phyloP scores from a whole-genome alignment of 2,797 vertebrate species.

The Paedocypris micromegethes region DNA sequence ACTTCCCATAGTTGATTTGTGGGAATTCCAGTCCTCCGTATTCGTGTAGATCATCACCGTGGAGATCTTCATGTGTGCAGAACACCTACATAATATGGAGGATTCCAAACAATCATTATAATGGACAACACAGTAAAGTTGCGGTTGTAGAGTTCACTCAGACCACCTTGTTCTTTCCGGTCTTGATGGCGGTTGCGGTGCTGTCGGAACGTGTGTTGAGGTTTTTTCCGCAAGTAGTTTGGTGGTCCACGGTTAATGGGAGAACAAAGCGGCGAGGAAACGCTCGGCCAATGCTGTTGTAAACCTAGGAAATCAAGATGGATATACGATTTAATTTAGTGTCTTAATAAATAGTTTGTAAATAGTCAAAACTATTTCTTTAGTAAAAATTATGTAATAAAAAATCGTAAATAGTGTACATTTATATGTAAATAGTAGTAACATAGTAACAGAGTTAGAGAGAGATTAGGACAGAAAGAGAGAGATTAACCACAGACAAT shows the following conservation, averaged over 20 bases:
- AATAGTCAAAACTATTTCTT: no score
- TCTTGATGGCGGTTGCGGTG: constrained; percentile 69
- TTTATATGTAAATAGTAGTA: neutral
- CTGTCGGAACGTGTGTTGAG: constrained; percentile 63
- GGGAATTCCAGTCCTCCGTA: constrained; percentile 86
- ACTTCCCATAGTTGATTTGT: constrained; percentile 79
- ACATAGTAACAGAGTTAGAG: no score
- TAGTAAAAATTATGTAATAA: no score
- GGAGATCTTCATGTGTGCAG: constrained; percentile 79
- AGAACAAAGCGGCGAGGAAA: constrained; percentile 85
- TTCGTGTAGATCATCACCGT: constrained; percentile 69
- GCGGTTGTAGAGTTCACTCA: neutral
- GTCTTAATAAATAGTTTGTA: no score
- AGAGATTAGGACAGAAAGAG: no score
- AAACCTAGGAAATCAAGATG: constrained; percentile 58
- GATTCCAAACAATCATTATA: no score
- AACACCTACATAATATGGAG: constrained; percentile 65
- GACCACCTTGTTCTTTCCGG: constrained; percentile 49
- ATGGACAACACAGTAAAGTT: no score
- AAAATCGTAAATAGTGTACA: no score
- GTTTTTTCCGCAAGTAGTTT: constrained; percentile 64
- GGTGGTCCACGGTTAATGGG: constrained; percentile 65
- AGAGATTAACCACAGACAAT: no score
- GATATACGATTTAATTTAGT: no score
- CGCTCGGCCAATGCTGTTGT: constrained; percentile 63